phyloP scores from a whole-genome alignment of 2,797 vertebrate species.

The Balearica regulorum region DNA sequence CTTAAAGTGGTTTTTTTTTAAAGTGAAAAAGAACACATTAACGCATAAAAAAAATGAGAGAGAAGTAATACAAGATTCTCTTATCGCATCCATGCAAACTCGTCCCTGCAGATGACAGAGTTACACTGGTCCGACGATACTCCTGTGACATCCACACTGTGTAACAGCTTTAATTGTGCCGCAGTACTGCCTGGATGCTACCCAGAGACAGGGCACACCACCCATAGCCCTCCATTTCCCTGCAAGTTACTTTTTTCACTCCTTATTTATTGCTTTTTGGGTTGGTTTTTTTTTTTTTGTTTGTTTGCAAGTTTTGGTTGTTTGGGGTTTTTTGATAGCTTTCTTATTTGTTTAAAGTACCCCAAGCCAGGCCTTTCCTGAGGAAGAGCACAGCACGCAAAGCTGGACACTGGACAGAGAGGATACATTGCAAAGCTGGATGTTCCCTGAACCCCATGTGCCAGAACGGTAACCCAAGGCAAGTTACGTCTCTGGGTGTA shows the following conservation, averaged over 20 bases:
- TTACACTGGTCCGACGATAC: neutral
- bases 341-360: neutral
- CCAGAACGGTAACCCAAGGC: conserved; percentile 62
- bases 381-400: neutral
- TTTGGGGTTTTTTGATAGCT: neutral
- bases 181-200: neutral
- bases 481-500: conserved; percentile 37
- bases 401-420: too few species aligned
- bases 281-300: too few species aligned
- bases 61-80: neutral
- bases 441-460: conserved; percentile 11
- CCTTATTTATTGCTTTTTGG: neutral
- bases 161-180: neutral
- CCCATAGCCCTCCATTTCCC: neutral
- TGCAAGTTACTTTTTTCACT: neutral
- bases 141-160: neutral
- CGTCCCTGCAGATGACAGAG: neutral
- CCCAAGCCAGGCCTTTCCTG: neutral
- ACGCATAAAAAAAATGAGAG: neutral
- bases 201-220: neutral
- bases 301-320: neutral
- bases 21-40: neutral
- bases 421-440: conserved; percentile 46
- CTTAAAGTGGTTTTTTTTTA: neutral
- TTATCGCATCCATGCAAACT: neutral